phyloP scores from a whole-genome alignment of 1,140 invertebrate genomes.

The Yoshiicerus persimilis region DNA sequence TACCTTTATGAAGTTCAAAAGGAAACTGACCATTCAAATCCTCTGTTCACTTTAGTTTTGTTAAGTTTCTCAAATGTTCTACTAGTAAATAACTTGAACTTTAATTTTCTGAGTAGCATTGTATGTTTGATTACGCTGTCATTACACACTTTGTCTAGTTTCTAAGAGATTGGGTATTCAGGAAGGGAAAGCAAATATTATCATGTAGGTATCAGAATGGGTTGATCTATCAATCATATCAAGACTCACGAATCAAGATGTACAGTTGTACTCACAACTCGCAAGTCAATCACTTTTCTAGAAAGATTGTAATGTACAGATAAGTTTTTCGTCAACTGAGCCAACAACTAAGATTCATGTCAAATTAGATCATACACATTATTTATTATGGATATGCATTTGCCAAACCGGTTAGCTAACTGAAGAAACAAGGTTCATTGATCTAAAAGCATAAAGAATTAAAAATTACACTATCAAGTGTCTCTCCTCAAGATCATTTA shows the following conservation, averaged over 20 bases:
- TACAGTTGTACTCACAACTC: not conserved
- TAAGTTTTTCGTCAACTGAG: not conserved
- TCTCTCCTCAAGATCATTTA: not conserved
- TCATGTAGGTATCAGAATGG: not conserved
- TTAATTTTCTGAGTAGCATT: not conserved
- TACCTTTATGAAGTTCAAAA: not conserved
- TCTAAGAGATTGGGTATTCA: too few species aligned
- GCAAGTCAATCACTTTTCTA: not conserved
- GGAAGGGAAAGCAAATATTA: not conserved
- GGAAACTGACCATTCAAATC: too few species aligned
- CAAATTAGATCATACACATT: slow-evolving; percentile 1
- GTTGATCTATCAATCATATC: not conserved
- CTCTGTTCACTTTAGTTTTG: too few species aligned
- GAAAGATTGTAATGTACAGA: not conserved
- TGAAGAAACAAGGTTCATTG: not conserved
- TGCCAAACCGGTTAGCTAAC: not conserved
- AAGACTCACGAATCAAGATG: not conserved
- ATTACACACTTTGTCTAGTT: not conserved
- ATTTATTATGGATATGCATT: slow-evolving; percentile 3
- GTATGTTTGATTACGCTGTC: not conserved
- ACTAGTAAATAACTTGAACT: too few species aligned
- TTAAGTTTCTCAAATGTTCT: too few species aligned
- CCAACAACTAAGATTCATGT: not conserved
- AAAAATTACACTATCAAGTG: not conserved
- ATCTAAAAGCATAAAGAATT: not conserved